Percentiles rank a stretch among this genome's conserved stretches.
Evolutionary conservation across 2,113 vertebrate genomes (phyloP).

Genomic region (Crotalus horridus): DNA sequence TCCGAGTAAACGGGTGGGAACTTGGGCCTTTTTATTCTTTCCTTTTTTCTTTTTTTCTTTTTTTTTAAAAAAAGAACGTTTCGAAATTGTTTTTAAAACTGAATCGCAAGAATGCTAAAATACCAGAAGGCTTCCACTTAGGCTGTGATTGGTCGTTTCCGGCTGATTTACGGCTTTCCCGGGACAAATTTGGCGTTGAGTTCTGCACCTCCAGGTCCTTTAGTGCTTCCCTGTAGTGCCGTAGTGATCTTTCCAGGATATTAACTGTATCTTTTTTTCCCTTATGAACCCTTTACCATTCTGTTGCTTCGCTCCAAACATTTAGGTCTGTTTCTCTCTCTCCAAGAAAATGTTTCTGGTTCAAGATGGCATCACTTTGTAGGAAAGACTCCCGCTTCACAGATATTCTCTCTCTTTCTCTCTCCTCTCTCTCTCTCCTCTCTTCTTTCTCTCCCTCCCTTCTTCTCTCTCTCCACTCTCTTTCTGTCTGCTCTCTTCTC

Average conservation of each 20-base stretch:
- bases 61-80: neutral
- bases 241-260: neutral
- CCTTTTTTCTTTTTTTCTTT: no score
- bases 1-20: neutral
- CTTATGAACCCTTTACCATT: neutral
- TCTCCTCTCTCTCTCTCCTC: neutral
- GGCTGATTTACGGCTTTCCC: neutral
- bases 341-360: slow-evolving; percentile 43
- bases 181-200: neutral
- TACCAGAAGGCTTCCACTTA: neutral
- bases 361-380: neutral
- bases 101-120: neutral
- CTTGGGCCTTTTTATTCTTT: neutral
- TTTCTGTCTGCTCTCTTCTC: fast-evolving
- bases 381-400: slow-evolving; percentile 6
- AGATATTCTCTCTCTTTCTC: neutral
- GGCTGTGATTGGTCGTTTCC: neutral
- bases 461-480: no score
- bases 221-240: neutral
- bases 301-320: neutral
- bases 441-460: neutral
- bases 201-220: neutral
- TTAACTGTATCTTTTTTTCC: neutral
- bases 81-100: neutral
- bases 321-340: neutral